Evolutionary conservation across 2,888 invertebrate species (phyloP).

Genomic region (Xestoiulus laeticollis): DNA sequence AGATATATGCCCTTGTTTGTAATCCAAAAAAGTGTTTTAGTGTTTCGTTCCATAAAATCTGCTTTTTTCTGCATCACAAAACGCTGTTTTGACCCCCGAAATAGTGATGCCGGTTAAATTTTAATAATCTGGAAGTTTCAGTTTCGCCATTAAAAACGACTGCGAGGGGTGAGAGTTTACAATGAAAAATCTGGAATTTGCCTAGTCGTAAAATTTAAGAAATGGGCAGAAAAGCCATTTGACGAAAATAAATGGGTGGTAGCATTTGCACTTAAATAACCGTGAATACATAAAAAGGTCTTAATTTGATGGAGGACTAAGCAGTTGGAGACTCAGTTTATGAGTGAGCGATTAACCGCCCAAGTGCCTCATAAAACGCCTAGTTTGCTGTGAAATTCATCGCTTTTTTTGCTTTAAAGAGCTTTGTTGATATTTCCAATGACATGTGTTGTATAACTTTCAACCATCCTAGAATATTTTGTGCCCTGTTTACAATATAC

Average conservation of each 20-base stretch:
- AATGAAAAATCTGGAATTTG: not conserved
- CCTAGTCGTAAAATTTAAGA: not conserved
- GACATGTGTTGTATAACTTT: not conserved
- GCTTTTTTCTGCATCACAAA: not conserved
- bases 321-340: not conserved
- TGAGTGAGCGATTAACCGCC: not conserved
- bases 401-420: not conserved
- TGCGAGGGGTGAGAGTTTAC: not conserved
- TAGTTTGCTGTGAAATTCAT: constrained; percentile 4
- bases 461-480: not conserved
- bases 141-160: not conserved
- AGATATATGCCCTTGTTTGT: not conserved
- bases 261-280: not conserved
- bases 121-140: not conserved
- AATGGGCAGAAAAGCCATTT: not conserved
- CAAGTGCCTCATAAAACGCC: not conserved
- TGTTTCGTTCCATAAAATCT: not conserved
- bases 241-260: not conserved
- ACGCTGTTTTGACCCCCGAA: not conserved
- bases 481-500: not conserved
- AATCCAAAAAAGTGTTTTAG: not conserved
- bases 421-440: not conserved
- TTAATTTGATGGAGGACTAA: not conserved
- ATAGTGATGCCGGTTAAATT: not conserved
- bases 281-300: not conserved